Conservation (phyloP, 2,888 invertebrate genomes). For the Dioctria rufipes region DNA sequence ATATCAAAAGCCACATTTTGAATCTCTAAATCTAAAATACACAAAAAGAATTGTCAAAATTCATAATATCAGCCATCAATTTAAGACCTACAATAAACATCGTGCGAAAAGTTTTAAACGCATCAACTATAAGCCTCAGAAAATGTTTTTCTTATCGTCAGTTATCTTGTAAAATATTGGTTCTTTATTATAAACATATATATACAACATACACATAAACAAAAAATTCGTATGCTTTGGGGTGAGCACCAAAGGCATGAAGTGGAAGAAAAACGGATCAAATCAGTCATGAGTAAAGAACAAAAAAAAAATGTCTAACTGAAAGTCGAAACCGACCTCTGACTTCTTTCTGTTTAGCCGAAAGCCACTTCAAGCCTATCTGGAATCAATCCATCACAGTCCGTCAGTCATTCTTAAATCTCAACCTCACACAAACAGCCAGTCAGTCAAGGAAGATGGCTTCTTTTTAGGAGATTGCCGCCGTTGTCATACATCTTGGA, state of each 20-base stretch:
- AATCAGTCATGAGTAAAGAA: slow-evolving; percentile 36
- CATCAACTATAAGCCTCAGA: background rate
- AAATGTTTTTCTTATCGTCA: slow-evolving; percentile 27
- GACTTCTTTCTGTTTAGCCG: slow-evolving; percentile 17
- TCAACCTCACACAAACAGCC: slow-evolving; percentile 2
- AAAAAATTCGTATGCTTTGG: background rate
- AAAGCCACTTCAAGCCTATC: slow-evolving; percentile 43
- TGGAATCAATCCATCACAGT: slow-evolving; percentile 50
- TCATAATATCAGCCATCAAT: slow-evolving; percentile 19
- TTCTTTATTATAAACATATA: slow-evolving; percentile 14
- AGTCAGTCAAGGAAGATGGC: slow-evolving; percentile 7
- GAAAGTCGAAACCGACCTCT: slow-evolving; percentile 12
- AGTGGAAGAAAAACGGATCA: slow-evolving; percentile 43
- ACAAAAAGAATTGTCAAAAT: slow-evolving; percentile 11
- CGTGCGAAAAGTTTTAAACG: slow-evolving; percentile 33
- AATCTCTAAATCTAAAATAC: slow-evolving; percentile 26
- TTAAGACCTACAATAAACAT: slow-evolving; percentile 15
- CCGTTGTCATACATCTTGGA: background rate
- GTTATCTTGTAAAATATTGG: slow-evolving; percentile 43
- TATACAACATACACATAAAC: background rate
- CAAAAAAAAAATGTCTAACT: slow-evolving; percentile 11
- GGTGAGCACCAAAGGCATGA: slow-evolving; percentile 20
- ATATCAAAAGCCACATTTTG: background rate
- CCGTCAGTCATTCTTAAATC: slow-evolving; percentile 39
- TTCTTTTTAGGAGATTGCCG: slow-evolving; percentile 4